These are phyloP conservation scores for Megalops atlanticus DNA, from an alignment of 2,113 vertebrate genomes.

Conservation along the genomic window DNA sequence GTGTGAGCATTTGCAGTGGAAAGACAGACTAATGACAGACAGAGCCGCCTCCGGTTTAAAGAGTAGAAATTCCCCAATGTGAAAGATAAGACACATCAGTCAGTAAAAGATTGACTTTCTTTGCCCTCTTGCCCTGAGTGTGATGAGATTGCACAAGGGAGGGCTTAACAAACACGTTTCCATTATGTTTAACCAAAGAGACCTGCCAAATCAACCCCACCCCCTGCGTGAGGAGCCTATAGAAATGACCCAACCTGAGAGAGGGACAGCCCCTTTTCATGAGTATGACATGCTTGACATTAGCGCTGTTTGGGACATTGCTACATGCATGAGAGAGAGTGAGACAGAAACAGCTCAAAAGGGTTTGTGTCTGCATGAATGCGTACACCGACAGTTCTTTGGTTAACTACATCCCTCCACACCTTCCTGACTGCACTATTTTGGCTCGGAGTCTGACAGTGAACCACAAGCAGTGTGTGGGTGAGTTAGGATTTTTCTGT, in stretches of 20 bases:
- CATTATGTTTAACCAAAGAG: conserved; percentile 12
- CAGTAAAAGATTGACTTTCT: conserved; percentile 50
- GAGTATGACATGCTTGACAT: conserved; percentile 16
- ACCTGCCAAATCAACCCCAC: conserved; percentile 39
- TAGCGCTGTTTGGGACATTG: background rate
- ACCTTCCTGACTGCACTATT: background rate
- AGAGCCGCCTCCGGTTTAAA: background rate
- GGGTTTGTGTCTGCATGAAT: background rate
- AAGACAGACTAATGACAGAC: background rate
- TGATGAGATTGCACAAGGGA: conserved; percentile 21
- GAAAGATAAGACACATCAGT: conserved; percentile 35
- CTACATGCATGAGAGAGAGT: background rate
- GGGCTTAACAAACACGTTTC: background rate
- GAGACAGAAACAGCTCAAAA: background rate
- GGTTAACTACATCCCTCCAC: background rate
- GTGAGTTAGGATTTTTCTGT: conserved; percentile 12
- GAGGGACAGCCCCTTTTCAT: conserved; percentile 49
- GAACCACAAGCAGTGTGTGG: background rate
- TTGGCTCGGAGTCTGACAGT: background rate
- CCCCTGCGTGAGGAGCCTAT: conserved; percentile 43
- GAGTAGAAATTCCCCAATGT: background rate
- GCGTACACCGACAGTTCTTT: background rate
- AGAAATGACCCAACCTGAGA: conserved; percentile 29
- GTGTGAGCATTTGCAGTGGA: conserved; percentile 6
- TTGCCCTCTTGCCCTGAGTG: conserved; percentile 35